Evolutionary conservation across 2,113 vertebrate species (phyloP).

Genomic region (Mormyrus iriodes): DNA sequence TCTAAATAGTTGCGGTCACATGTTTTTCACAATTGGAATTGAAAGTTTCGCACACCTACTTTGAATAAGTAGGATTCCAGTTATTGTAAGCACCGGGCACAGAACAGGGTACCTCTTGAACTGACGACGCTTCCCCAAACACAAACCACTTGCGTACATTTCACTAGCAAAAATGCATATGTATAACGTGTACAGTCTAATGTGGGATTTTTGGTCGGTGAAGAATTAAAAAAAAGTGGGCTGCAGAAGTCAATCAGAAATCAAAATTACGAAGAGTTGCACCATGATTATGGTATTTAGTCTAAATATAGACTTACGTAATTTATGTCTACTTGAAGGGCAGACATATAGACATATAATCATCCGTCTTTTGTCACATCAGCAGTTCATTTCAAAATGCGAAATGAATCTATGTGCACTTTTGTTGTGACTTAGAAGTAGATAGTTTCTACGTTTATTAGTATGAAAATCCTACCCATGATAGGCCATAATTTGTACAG

Average conservation of each 20-base stretch:
- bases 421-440: neutral
- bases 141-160: neutral
- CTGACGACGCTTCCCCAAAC: neutral
- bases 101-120: neutral
- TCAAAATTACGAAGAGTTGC: neutral
- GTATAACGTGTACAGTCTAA: neutral
- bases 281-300: neutral
- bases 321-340: constrained; percentile 24
- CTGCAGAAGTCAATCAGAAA: neutral
- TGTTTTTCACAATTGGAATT: neutral
- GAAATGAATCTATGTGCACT: neutral
- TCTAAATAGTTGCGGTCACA: neutral
- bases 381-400: constrained; percentile 1
- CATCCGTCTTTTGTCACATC: neutral
- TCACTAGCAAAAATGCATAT: neutral
- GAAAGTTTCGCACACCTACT: neutral
- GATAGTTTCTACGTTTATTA: neutral
- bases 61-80: neutral
- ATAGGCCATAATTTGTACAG: neutral
- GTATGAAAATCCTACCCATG: neutral
- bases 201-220: neutral
- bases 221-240: neutral
- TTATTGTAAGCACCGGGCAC: neutral
- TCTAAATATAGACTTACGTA: constrained; percentile 5
- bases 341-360: constrained; percentile 30